Base-by-base conservation (phyloP, 2,797 vertebrate genomes). In the Pachyuromys duprasi region DNA sequence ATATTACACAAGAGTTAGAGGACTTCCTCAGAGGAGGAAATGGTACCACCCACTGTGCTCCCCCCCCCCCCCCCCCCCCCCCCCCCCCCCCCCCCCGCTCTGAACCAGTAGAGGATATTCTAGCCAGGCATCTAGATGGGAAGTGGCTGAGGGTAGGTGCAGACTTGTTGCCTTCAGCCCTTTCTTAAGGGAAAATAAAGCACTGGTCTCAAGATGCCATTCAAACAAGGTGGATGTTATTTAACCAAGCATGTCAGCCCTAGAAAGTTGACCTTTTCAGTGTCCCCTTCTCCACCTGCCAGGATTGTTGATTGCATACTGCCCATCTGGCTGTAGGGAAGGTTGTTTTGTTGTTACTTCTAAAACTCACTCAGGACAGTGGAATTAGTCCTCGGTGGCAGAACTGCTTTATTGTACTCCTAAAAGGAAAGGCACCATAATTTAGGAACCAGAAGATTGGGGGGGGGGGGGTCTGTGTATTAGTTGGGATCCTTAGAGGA, bases 391-490 rank as follows among this genome's bases (percentile, higher is more conserved):
- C 76, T n/a, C 65, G 15, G 22, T 82, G 92, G 6, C 36, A 36
- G 33, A 80, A 76, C 63, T 95, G 49, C n/a, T 92, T 78, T 86
- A 62, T 55, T 63, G 92, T 60, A 63, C 80, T 95, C 95, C 93
- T 33, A 74, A 87, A 76, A 82, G 67, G 8, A 91, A 92, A 74
- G 5, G 36, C 72, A 63, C 60, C 14, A 82, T 49, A 75, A 83
- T 76, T 67, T 94, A 81, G 89, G 33, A 90, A 92, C 65, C 26
- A 80, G 93, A 92, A 94, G 24, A 65, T 75, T 87, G n/a, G n/a
- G n/a, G n/a, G n/a, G n/a, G 87, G 36, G 67, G 70, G 15, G 53
- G 13, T 49, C 72, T 91, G 89, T 82, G 57, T 62, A 14, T 36
- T 36, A 60, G 14, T 36, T 62, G 33, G 14, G 62, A 45, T 82